Evolutionary conservation across 2,888 invertebrate species (phyloP).

Genomic region (Sepiola atlantica): DNA sequence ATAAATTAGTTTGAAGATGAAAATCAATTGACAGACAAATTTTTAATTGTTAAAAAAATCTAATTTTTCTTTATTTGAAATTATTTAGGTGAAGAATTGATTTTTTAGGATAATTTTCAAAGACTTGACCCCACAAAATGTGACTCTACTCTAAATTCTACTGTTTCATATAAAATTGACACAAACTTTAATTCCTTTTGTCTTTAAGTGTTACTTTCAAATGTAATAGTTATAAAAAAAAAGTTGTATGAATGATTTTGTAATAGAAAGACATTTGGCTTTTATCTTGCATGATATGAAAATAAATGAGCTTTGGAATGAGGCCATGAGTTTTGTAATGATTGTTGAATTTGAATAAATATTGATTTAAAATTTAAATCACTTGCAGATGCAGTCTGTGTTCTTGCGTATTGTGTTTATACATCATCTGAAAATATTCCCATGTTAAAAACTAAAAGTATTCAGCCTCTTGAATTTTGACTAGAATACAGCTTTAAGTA

Average conservation of each 20-base stretch:
- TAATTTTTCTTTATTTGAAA: no score
- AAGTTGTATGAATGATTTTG: neutral
- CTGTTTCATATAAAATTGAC: neutral
- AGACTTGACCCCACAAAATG: neutral
- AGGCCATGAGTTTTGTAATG: neutral
- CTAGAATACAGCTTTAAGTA: neutral
- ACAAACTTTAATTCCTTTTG: neutral
- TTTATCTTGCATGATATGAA: neutral
- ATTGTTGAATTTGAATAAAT: neutral
- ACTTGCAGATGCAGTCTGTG: neutral
- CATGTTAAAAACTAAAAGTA: neutral
- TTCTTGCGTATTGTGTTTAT: neutral
- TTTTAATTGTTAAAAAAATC: no score
- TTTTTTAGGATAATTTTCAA: neutral
- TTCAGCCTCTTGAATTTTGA: neutral
- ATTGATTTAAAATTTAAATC: neutral
- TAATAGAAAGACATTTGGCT: neutral
- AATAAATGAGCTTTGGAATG: neutral
- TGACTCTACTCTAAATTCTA: neutral
- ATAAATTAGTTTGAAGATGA: no score
- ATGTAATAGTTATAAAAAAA: neutral
- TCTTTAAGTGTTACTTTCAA: neutral
- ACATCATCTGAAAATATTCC: slow-evolving; percentile 11
- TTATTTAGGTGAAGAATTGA: no score
- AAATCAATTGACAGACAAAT: no score